Evolutionary conservation across 2,113 vertebrate species (phyloP).

Genomic region (Colistium nudipinnis): DNA sequence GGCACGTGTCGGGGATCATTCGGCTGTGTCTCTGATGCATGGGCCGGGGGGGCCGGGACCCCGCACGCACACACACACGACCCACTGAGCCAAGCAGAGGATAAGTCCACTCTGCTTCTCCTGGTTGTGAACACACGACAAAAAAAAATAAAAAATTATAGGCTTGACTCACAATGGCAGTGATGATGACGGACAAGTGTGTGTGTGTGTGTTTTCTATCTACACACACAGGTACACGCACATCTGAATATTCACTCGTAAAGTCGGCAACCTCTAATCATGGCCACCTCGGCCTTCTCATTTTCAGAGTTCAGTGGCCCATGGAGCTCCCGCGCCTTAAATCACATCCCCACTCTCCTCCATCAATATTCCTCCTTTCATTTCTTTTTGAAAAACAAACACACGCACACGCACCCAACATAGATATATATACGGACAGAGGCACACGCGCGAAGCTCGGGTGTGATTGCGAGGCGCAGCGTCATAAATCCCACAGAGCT

Average conservation of each 20-base stretch:
- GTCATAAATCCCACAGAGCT: slow-evolving; percentile 47
- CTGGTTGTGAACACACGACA: slow-evolving; percentile 37
- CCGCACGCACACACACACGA: slow-evolving; percentile 35
- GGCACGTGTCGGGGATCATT: slow-evolving; percentile 65
- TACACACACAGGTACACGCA: slow-evolving; percentile 43
- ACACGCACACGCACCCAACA: slow-evolving; percentile 29
- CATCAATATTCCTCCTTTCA: slow-evolving; percentile 53
- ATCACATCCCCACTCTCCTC: slow-evolving; percentile 65
- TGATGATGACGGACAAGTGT: slow-evolving; percentile 55
- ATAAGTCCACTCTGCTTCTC: slow-evolving; percentile 56
- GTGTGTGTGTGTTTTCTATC: slow-evolving; percentile 55
- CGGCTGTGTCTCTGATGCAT: slow-evolving; percentile 52
- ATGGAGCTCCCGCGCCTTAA: slow-evolving; percentile 65
- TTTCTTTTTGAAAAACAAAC: slow-evolving; percentile 21
- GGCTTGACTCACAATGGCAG: slow-evolving; percentile 42
- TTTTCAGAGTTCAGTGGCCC: slow-evolving; percentile 73
- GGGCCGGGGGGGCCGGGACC: slow-evolving; percentile 57
- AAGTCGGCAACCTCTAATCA: slow-evolving; percentile 73
- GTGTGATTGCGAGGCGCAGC: slow-evolving; percentile 21
- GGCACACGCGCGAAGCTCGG: slow-evolving; percentile 13
- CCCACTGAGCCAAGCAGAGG: slow-evolving; percentile 31
- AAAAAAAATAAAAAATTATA: slow-evolving; percentile 35
- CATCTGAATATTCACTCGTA: slow-evolving; percentile 68
- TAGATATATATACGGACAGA: slow-evolving; percentile 25
- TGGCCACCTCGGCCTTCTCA: slow-evolving; percentile 70